Evolutionary conservation across 2,888 invertebrate species (phyloP).

Genomic region (Brachypalpus laphriformis): DNA sequence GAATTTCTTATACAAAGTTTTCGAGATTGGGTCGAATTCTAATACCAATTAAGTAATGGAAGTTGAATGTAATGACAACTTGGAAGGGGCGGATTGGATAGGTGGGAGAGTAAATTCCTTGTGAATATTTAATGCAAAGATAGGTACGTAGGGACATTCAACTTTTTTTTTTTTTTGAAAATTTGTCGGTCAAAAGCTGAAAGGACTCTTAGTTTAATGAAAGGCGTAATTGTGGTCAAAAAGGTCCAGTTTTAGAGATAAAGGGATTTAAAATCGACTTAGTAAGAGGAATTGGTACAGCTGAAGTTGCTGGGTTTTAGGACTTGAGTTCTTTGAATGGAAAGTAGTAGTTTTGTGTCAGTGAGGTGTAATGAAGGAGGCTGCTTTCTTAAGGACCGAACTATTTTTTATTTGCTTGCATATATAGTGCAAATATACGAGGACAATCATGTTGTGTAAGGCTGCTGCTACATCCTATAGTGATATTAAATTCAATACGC

Average conservation of each 20-base stretch:
- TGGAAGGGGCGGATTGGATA: background rate
- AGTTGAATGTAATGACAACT: conserved; percentile 23
- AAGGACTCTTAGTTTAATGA: conserved; percentile 33
- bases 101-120: background rate
- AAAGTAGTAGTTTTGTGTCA: no score
- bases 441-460: no score
- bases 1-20: conserved; percentile 22
- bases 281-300: background rate
- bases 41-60: conserved; percentile 60
- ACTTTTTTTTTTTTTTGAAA: conserved; percentile 11
- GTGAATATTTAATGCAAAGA: conserved; percentile 17
- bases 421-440: no score
- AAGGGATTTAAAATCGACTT: background rate
- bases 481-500: no score
- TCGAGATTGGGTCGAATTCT: conserved; percentile 41
- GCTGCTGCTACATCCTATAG: no score
- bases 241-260: background rate
- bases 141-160: background rate
- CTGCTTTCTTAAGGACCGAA: no score
- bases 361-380: no score
- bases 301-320: background rate
- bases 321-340: background rate
- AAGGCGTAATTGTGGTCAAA: conserved; percentile 24
- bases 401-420: no score
- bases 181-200: conserved; percentile 16